Conservation (phyloP, 2,113 vertebrate genomes). For the Epinephelus lanceolatus region DNA sequence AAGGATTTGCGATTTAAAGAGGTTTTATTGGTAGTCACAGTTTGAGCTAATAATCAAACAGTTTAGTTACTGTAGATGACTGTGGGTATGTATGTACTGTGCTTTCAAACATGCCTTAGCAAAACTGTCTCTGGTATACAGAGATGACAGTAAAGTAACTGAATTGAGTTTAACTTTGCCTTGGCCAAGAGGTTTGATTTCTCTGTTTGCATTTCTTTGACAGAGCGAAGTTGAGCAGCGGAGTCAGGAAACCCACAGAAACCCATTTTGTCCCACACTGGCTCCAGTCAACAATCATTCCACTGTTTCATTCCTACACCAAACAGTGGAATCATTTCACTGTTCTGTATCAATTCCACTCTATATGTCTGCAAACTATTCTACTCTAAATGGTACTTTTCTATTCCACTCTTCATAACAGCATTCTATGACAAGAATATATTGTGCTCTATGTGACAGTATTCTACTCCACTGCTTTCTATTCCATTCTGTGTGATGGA, state of each 20-base stretch:
- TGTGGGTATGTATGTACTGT: background rate
- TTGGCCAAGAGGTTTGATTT: constrained; percentile 6
- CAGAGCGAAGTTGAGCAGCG: constrained; percentile 8
- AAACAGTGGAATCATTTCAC: constrained; percentile 1
- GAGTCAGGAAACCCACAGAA: constrained; percentile 35
- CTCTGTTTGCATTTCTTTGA: constrained; percentile 24
- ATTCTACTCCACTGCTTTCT: background rate
- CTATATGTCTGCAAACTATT: background rate
- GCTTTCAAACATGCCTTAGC: background rate
- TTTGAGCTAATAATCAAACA: too few species aligned
- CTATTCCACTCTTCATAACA: background rate
- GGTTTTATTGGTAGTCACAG: too few species aligned
- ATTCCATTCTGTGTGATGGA: background rate
- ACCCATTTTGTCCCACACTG: constrained; percentile 12
- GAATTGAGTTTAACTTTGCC: background rate
- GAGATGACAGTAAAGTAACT: background rate
- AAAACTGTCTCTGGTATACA: background rate
- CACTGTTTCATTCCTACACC: background rate
- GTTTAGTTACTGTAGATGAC: background rate
- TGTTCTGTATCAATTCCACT: background rate
- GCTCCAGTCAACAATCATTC: constrained; percentile 26
- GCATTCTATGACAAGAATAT: background rate
- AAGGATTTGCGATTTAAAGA: too few species aligned
- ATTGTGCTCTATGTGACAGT: background rate
- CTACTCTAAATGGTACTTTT: background rate